Conservation (phyloP, 2,888 invertebrate species). For the Drosophila subsilvestris region DNA sequence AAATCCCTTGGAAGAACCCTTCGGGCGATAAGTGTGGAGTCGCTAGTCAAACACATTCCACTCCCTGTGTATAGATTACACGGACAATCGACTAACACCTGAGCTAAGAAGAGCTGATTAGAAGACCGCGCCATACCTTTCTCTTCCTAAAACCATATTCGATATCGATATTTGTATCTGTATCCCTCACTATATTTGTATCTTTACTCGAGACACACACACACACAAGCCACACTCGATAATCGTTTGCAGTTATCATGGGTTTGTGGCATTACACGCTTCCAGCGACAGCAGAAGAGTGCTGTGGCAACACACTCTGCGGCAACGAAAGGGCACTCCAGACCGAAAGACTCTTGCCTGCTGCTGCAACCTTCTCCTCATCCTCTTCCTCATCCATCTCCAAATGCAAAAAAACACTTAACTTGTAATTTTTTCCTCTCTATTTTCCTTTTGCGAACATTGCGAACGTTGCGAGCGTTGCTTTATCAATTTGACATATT, state of each 20-base stretch:
- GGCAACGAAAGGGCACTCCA: constrained; percentile 37
- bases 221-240: constrained; percentile 34
- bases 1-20: neutral
- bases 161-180: constrained; percentile 20
- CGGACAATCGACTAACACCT: constrained; percentile 54
- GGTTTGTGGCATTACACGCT: constrained; percentile 42
- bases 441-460: constrained; percentile 1
- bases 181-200: constrained; percentile 5
- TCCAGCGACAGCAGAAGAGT: constrained; percentile 28
- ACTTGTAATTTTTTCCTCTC: constrained; percentile 60
- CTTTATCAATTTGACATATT: constrained; percentile 82
- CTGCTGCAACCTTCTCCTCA: neutral
- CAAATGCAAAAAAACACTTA: constrained; percentile 62
- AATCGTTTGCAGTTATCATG: constrained; percentile 45
- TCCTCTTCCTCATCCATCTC: constrained; percentile 3
- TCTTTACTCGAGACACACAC: constrained; percentile 11
- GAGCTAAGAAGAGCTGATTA: constrained; percentile 52
- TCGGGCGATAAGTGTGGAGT: constrained; percentile 5
- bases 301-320: constrained; percentile 31
- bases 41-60: constrained; percentile 19
- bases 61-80: constrained; percentile 22
- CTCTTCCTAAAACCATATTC: neutral
- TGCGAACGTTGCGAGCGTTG: constrained; percentile 1
- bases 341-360: neutral
- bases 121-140: constrained; percentile 2